Percentiles rank a stretch among this genome's conserved stretches.
Conservation (phyloP, 2,113 vertebrate species). For the Thryonomys swinderianus region DNA sequence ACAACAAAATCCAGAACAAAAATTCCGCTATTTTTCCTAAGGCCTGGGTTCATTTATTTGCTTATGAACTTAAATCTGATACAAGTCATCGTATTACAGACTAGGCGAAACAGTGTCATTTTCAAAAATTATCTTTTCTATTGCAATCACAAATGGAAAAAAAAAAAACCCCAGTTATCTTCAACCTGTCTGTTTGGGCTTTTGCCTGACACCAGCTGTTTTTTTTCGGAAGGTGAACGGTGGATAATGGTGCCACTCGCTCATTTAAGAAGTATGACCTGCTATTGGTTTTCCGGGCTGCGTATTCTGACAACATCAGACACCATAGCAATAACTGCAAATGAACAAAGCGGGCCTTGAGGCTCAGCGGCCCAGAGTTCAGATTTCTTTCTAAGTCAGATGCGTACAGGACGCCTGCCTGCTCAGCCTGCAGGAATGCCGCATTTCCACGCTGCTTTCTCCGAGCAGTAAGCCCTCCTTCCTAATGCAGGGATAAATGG, state of each 20-base stretch:
- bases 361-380: not conserved
- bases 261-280: constrained; percentile 17
- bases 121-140: not conserved
- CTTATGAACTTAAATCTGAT: constrained; percentile 32
- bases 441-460: constrained; percentile 29
- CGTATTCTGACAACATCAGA: not conserved
- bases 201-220: not conserved
- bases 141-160: not conserved
- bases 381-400: not conserved
- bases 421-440: constrained; percentile 65
- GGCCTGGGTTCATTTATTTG: not conserved
- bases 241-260: not conserved
- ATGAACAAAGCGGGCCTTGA: not conserved
- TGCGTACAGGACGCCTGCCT: not conserved
- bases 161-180: not conserved
- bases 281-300: constrained; percentile 28
- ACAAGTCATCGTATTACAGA: not conserved
- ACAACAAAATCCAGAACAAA: constrained; percentile 40
- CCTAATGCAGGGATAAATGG: constrained; percentile 1
- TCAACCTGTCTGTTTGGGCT: not conserved
- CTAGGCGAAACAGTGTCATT: not conserved
- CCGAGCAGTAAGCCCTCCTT: constrained; percentile 63
- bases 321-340: not conserved
- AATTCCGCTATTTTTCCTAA: not conserved
- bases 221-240: constrained; percentile 15